Evolutionary conservation across 2,888 invertebrate genomes (phyloP), one percentile per base, ranked within the genome.

Genomic region (Phengaris arion): DNA sequence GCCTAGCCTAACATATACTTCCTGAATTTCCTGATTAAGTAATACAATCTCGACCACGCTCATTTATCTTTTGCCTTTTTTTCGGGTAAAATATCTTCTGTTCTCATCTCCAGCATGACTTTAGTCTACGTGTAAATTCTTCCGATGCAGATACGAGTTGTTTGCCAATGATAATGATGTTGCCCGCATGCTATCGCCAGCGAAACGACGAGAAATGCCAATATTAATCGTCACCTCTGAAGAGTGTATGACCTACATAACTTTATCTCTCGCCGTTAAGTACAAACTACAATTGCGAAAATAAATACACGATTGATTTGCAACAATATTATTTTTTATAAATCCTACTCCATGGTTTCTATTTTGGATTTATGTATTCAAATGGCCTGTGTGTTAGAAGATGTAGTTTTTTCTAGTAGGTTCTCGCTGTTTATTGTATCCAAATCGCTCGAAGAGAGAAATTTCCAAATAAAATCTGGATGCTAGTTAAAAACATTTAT

Each of bases 151-250:
- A 2, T 10, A 55, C 10, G 10, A 22, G 59, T 59, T 10, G 22
- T 52, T 52, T 12, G 9, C 9, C 4, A 10, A 22, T 10, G 22
- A 59, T 59, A 22, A 52, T 10, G 12, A 12, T 10, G 6, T 22
- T 6, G 5, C 59, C 59, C 22, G 59, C 59, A 59, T 15, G 64
- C 64, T 64, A 59, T 59, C 59, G 59, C 12, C 35, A 2, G 12
- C 35, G 2, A 35, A 13, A 1, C 64, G 13, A 35, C 64, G 64
- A 64, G 35, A 35, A 64, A 64, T 64, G 64, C 35, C 64, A 64
- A 64, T 64, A 64, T 35, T 64, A 64, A 45, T 64, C 64, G 64
- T 64, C 64, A 64, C 64, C 64, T 64, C 64, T 64, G 59, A 59
- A 5, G 64, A 64, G 64, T 64, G 35, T 35, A 13, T 64, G 64